Percentiles rank a stretch among this genome's conserved stretches.
These are phyloP conservation scores for Eurystomus glaucurus DNA, from an alignment of 2,797 vertebrate species.

Conservation along the genomic window DNA sequence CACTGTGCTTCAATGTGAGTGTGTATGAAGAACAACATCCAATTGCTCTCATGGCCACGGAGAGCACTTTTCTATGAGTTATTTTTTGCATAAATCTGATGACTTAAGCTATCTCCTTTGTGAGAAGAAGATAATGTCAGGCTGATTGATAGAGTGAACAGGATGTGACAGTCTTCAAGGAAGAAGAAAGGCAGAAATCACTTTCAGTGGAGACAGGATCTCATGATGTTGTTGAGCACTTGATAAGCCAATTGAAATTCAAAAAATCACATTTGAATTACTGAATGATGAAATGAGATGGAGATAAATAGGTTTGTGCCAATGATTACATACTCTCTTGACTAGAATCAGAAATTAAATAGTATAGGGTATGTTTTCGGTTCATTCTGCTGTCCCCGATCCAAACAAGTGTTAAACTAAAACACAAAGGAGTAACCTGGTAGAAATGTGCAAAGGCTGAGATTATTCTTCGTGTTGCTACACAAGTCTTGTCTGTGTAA, in stretches of 20 bases:
- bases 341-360: constrained; percentile 35
- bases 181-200: constrained; percentile 27
- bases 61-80: constrained; percentile 45
- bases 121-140: constrained; percentile 78
- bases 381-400: not conserved
- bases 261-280: constrained; percentile 63
- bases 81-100: constrained; percentile 72
- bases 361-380: not conserved
- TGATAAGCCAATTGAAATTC: constrained; percentile 61
- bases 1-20: not conserved
- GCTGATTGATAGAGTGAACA: constrained; percentile 69
- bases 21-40: constrained; percentile 28
- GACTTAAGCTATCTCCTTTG: constrained; percentile 60
- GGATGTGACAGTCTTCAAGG: constrained; percentile 35
- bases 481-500: not conserved
- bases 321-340: constrained; percentile 21
- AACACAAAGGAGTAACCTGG: not conserved
- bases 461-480: not conserved
- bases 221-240: constrained; percentile 28
- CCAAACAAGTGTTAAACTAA: not conserved
- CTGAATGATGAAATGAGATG: constrained; percentile 21
- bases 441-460: not conserved
- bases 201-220: constrained; percentile 35
- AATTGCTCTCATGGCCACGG: constrained; percentile 23
- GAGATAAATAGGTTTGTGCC: constrained; percentile 30